Base-by-base conservation (phyloP, 2,888 invertebrate genomes). In the Gasteruption jaculator region DNA sequence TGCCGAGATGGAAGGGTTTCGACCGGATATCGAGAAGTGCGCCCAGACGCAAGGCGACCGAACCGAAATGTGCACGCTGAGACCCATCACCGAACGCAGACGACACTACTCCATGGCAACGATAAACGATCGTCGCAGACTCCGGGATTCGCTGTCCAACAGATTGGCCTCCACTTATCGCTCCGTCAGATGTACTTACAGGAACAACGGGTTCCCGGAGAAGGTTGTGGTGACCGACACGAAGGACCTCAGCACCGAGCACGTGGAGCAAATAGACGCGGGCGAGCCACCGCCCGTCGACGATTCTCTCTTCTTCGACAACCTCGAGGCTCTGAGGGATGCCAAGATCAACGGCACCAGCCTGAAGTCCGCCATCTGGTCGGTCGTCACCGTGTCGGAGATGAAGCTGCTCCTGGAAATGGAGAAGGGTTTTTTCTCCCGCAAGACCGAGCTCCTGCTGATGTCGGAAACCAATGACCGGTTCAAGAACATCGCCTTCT, bases 401-500 rank as follows among this genome's bases (percentile, higher is more conserved):
- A 67, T 68, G 63, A 63, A 58, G 18, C 44, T 57, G 8, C 43
- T 69, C 2, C 31, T 65, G 10, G 54, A 63, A 4, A 56, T 69
- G 51, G 68, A 69, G 14, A 61, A 59, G 22, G 58, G 54, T 3
- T 48, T 56, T 1, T 20, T 53, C 4, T 38, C 49, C 10, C 49
- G 46, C 15, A 27, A 43, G 5, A 29, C 43, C 3, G 47, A 47
- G 5, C 50, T 50, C n/a, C 44, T 47, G 11, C 18, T 43, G 2
- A 19, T 53, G 4, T 46, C 55, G 0, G 40, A 49, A 2, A 20
- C 48, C 0, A 50, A 56, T 3, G 43, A 53, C 3, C 48, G 53
- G 18, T 45, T 68, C 3, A 59, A 52, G 27, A 86, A 86, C 63
- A 77, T 86, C n/a, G 78, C 83, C 21, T 80, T 86, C 50, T 74